Percentiles rank a stretch among this genome's conserved stretches.
phyloP scores from a whole-genome alignment of 2,888 invertebrate genomes.

The Incurvaria masculella region DNA sequence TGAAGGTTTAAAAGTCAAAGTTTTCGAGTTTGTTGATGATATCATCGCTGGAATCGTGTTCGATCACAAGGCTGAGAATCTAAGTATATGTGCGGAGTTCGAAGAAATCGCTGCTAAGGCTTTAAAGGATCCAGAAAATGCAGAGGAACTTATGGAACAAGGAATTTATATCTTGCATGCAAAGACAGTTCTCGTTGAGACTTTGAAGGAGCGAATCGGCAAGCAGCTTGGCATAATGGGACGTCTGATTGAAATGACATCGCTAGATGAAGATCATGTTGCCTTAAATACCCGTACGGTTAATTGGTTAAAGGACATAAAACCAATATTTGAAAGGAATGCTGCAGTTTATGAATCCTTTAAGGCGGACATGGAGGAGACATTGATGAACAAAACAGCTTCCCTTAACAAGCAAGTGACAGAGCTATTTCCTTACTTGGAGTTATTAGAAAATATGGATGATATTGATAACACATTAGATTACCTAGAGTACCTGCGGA shows the following conservation, averaged over 20 bases:
- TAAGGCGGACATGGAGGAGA: slow-evolving; percentile 84
- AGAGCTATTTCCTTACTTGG: slow-evolving; percentile 70
- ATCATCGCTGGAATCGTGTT: slow-evolving; percentile 62
- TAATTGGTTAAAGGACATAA: slow-evolving; percentile 78
- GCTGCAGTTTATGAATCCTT: slow-evolving; percentile 75
- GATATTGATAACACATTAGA: slow-evolving; percentile 72
- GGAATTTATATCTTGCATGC: slow-evolving; percentile 79
- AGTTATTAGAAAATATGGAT: slow-evolving; percentile 81
- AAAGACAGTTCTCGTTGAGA: slow-evolving; percentile 66
- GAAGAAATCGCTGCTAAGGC: slow-evolving; percentile 67
- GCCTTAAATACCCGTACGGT: slow-evolving; percentile 78
- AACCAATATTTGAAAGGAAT: slow-evolving; percentile 77
- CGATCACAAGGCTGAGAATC: slow-evolving; percentile 63
- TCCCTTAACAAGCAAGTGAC: slow-evolving; percentile 68
- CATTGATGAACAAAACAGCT: slow-evolving; percentile 64
- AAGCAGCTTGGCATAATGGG: slow-evolving; percentile 63
- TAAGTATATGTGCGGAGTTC: slow-evolving; percentile 68
- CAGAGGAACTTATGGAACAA: slow-evolving; percentile 77
- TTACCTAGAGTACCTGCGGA: slow-evolving; percentile 74
- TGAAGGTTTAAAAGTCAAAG: slow-evolving; percentile 55
- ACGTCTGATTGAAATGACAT: slow-evolving; percentile 72
- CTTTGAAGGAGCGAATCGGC: slow-evolving; percentile 67
- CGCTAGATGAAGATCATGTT: slow-evolving; percentile 71
- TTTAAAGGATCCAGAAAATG: slow-evolving; percentile 69
- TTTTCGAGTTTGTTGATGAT: slow-evolving; percentile 55